Evolutionary conservation across 1,140 invertebrate genomes (phyloP).

Genomic region (Bombus huntii): DNA sequence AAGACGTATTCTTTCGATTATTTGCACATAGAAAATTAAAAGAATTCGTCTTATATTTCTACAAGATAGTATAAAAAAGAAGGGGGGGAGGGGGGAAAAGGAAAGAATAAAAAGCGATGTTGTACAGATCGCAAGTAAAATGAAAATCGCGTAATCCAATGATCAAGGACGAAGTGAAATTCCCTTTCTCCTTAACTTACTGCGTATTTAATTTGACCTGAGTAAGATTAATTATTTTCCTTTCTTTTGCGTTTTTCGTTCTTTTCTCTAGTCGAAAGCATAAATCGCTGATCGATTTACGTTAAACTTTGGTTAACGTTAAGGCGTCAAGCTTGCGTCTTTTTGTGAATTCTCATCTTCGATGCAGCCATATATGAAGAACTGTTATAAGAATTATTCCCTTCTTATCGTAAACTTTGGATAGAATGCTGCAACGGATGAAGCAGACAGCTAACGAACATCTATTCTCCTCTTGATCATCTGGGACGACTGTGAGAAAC

Average conservation of each 20-base stretch:
- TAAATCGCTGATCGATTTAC: slow-evolving; percentile 46
- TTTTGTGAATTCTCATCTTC: slow-evolving; percentile 5
- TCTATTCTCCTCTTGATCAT: slow-evolving; percentile 3
- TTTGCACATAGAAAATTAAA: neutral
- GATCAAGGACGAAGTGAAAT: slow-evolving; percentile 43
- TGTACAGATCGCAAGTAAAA: neutral
- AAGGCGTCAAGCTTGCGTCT: slow-evolving; percentile 37
- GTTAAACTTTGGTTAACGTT: slow-evolving; percentile 55
- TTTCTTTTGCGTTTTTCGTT: slow-evolving; percentile 31
- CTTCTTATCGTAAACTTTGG: neutral
- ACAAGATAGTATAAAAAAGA: neutral
- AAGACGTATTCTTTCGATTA: slow-evolving; percentile 1
- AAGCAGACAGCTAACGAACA: neutral
- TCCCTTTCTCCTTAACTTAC: slow-evolving; percentile 44
- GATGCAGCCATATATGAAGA: neutral
- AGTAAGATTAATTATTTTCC: slow-evolving; percentile 50
- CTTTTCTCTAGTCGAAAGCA: slow-evolving; percentile 24
- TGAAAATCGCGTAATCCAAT: slow-evolving; percentile 12
- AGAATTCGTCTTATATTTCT: neutral
- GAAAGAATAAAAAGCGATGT: neutral
- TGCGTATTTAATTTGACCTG: slow-evolving; percentile 49
- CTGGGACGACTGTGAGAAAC: neutral
- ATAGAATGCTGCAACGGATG: neutral
- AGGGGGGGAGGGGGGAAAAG: neutral
- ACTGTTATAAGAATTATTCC: neutral